These are phyloP conservation scores for Bubo blakistoni DNA, from an alignment of 2,113 vertebrate species.

Conservation along the genomic window DNA sequence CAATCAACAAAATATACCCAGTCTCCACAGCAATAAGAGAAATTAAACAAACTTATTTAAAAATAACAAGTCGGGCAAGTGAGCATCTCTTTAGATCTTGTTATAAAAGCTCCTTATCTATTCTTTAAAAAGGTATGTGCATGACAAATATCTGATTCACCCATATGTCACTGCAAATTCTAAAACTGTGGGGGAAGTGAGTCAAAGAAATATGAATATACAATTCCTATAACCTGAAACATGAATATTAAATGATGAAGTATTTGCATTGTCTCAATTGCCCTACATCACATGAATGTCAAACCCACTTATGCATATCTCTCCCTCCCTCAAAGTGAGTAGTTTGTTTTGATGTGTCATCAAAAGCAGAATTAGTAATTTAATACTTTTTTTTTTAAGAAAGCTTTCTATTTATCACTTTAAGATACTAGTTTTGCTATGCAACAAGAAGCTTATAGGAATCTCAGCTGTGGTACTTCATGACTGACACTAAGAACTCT, in stretches of 20 bases:
- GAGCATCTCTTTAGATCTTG: background rate
- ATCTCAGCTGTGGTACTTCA: background rate
- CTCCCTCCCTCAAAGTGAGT: background rate
- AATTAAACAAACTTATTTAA: background rate
- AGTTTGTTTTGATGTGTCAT: background rate
- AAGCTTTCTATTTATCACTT: background rate
- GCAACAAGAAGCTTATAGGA: background rate
- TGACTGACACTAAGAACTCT: background rate
- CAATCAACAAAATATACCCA: background rate
- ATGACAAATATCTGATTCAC: conserved; percentile 50
- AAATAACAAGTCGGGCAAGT: background rate
- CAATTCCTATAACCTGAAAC: background rate
- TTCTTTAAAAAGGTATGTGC: conserved; percentile 13
- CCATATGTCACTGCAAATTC: conserved; percentile 24
- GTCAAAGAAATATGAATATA: conserved; percentile 51
- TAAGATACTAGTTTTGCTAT: background rate
- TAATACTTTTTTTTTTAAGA: background rate
- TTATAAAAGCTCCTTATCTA: background rate
- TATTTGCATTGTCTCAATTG: conserved; percentile 34
- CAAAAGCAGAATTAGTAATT: background rate
- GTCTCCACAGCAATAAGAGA: background rate
- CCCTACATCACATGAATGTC: conserved; percentile 9
- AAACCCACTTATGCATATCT: background rate
- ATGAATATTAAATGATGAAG: conserved; percentile 45
- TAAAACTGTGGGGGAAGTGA: conserved; percentile 35